Evolutionary conservation across 2,113 vertebrate species (phyloP).

Genomic region (Mastomys coucha): DNA sequence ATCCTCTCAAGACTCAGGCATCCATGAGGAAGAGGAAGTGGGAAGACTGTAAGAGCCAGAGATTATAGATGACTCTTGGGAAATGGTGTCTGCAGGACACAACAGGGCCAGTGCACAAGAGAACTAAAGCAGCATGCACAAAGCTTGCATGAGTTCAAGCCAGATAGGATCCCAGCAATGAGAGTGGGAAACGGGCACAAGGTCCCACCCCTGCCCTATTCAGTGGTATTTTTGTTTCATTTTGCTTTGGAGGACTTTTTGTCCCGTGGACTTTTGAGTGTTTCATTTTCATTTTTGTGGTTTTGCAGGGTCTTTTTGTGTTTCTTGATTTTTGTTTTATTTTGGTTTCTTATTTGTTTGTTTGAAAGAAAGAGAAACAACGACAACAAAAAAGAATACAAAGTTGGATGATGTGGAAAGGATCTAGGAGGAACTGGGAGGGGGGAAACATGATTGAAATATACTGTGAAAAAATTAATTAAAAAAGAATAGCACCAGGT

Average conservation of each 20-base stretch:
- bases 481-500: not conserved
- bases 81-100: not conserved
- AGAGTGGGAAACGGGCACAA: too few relatives aligned
- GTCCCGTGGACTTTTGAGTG: not conserved
- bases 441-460: not conserved
- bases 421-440: not conserved
- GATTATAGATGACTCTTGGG: too few relatives aligned
- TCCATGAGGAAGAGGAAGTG: not conserved
- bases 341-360: not conserved
- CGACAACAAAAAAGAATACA: not conserved
- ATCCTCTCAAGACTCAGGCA: not conserved
- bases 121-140: not conserved
- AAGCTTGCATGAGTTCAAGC: not conserved
- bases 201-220: too few relatives aligned
- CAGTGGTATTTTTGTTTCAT: not conserved
- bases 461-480: not conserved
- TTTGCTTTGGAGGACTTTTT: not conserved
- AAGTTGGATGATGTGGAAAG: not conserved
- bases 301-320: not conserved
- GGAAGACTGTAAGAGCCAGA: not conserved
- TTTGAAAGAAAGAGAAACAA: not conserved
- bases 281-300: not conserved
- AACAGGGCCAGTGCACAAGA: not conserved
- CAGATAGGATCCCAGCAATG: not conserved
- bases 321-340: not conserved